Evolutionary conservation across 2,797 vertebrate genomes (phyloP).

Genomic region (Rachycentron canadum): DNA sequence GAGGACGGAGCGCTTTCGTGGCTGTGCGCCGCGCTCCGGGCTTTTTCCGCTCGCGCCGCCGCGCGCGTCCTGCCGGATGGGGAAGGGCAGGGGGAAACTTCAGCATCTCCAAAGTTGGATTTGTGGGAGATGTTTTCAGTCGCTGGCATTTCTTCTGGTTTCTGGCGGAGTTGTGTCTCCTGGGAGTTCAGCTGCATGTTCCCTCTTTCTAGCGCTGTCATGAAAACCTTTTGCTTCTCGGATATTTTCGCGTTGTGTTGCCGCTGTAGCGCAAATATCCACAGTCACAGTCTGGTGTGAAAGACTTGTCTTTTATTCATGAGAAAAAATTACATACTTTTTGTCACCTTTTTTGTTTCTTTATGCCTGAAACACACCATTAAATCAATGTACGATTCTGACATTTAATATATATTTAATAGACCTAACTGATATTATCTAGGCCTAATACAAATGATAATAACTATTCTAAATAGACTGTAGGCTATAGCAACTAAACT

Average conservation of each 20-base stretch:
- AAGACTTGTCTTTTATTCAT: not conserved
- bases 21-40: not conserved
- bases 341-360: not conserved
- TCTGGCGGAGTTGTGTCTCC: not conserved
- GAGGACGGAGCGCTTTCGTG: constrained; percentile 47
- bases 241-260: not conserved
- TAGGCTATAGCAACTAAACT: not conserved
- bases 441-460: not conserved
- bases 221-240: not conserved
- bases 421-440: not conserved
- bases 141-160: not conserved
- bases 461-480: not conserved
- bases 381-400: not conserved
- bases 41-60: constrained; percentile 42
- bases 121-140: not conserved
- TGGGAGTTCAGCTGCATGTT: constrained; percentile 1
- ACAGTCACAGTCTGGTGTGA: not conserved
- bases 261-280: not conserved
- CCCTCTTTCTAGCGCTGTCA: not conserved
- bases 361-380: rapidly evolving
- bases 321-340: not conserved
- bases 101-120: constrained; percentile 27
- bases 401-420: not conserved
- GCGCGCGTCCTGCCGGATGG: constrained; percentile 42
- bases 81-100: not conserved